Evolutionary conservation across 2,113 vertebrate species (phyloP), one percentile per base, ranked within the genome.

Genomic region (Dolichotis patagonum): DNA sequence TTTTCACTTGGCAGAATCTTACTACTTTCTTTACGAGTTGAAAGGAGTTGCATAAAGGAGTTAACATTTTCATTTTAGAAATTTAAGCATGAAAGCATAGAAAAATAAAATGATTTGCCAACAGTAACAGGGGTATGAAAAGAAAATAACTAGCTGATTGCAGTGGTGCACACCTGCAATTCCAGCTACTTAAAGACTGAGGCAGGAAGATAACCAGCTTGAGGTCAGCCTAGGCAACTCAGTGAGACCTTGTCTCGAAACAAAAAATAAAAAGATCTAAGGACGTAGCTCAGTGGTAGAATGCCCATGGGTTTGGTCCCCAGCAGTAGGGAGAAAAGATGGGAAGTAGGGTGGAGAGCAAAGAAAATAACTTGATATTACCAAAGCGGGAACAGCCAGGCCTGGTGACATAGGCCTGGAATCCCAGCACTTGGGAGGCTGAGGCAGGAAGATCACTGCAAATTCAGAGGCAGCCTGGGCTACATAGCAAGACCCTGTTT

Each of bases 1-100:
- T 38, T 95, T 95, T 85, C 88, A 56, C 49, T 62, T 94, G 3
- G 63, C 95, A 87, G 24, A 90, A 67, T 81, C 73, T 88, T 90
- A 69, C 26, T 65, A 85, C n/a, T 85, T 92, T 85, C n/a, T 95
- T 90, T 71, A 95, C 96, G 41, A 93, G 35, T 49, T 49, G 2
- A 41, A 77, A 77, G 43, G 87, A n/a, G n/a, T n/a, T n/a, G n/a
- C n/a, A n/a, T n/a, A 41, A 77, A 77, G 43, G 87, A 80, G 4
- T 90, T 20, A 62, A 82, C 11, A 54, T 82, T 82, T 38, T 82
- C 52, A 94, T 69, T 94, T 96, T 81, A 88, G 38, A 90, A 58
- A 94, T 65, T 77, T 80, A 28, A 89, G 92, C 86, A 69, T 24
- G 38, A 80, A 95, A 35, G 30, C 58, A 89, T 16, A 16, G 5